These are phyloP conservation scores for Erpobdella octoculata DNA, from an alignment of 2,888 invertebrate species.

Conservation along the genomic window DNA sequence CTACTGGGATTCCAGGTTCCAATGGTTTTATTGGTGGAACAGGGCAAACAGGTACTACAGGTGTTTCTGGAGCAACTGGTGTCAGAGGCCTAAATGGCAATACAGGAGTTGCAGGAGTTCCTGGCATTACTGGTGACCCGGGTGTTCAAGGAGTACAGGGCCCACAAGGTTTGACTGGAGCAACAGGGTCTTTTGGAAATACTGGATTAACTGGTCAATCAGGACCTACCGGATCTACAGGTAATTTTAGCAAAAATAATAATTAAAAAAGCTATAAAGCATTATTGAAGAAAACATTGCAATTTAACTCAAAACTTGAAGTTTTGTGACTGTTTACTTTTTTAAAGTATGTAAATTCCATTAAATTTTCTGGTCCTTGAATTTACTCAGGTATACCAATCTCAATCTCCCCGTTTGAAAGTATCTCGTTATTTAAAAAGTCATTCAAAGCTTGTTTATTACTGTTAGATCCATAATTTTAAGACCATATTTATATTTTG, in stretches of 20 bases:
- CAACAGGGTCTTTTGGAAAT: constrained; percentile 31
- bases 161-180: not conserved
- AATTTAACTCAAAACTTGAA: too few species aligned
- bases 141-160: constrained; percentile 25
- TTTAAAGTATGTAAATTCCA: too few species aligned
- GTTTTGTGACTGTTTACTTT: too few species aligned
- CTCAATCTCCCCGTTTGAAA: too few species aligned
- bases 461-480: too few species aligned
- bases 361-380: too few species aligned
- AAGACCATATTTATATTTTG: too few species aligned
- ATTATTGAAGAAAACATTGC: too few species aligned
- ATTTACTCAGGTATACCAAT: too few species aligned
- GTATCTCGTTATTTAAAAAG: too few species aligned
- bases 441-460: too few species aligned
- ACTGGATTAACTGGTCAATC: constrained; percentile 27
- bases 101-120: not conserved
- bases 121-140: not conserved
- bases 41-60: constrained; percentile 8
- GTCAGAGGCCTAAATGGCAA: not conserved
- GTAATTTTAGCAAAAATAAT: not conserved
- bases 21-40: not conserved
- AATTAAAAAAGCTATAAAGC: too few species aligned
- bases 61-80: constrained; percentile 17
- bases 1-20: constrained; percentile 13
- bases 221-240: not conserved